Evolutionary conservation across 2,888 invertebrate species (phyloP).

Genomic region (Pyrgus malvae): DNA sequence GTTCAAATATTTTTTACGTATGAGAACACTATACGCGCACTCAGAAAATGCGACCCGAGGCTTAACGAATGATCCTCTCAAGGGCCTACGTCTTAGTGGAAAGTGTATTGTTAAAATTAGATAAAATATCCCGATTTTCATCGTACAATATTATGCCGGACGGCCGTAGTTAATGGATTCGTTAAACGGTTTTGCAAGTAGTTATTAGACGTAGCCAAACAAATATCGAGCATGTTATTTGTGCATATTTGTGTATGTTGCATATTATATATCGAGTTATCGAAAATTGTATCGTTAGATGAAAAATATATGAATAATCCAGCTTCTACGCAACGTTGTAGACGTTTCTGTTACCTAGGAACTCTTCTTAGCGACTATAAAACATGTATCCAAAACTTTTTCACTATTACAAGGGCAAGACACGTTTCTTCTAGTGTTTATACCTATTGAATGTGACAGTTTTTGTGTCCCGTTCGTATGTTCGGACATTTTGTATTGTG

Average conservation of each 20-base stretch:
- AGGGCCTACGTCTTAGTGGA: constrained; percentile 70
- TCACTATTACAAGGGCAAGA: constrained; percentile 63
- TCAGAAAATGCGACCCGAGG: constrained; percentile 13
- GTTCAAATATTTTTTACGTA: not conserved
- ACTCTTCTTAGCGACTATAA: constrained; percentile 63
- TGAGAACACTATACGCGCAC: constrained; percentile 10
- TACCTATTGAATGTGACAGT: constrained; percentile 54
- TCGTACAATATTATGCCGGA: constrained; percentile 59
- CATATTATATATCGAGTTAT: constrained; percentile 65
- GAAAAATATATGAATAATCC: constrained; percentile 49
- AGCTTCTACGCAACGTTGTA: constrained; percentile 64
- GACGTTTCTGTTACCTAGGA: constrained; percentile 50
- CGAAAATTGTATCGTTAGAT: constrained; percentile 71
- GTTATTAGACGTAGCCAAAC: constrained; percentile 70
- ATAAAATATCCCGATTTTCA: constrained; percentile 51
- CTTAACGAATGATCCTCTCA: constrained; percentile 28
- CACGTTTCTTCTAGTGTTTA: constrained; percentile 52
- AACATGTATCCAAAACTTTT: constrained; percentile 66
- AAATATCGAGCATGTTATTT: constrained; percentile 64
- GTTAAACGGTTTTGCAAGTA: constrained; percentile 72
- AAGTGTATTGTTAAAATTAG: constrained; percentile 56
- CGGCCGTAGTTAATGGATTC: constrained; percentile 70
- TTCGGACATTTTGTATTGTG: constrained; percentile 63
- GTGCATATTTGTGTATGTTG: constrained; percentile 71
- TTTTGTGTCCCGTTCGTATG: constrained; percentile 58